These are phyloP conservation scores for Drosophila athabasca DNA, from an alignment of 1,140 invertebrate genomes.

Conservation along the genomic window DNA sequence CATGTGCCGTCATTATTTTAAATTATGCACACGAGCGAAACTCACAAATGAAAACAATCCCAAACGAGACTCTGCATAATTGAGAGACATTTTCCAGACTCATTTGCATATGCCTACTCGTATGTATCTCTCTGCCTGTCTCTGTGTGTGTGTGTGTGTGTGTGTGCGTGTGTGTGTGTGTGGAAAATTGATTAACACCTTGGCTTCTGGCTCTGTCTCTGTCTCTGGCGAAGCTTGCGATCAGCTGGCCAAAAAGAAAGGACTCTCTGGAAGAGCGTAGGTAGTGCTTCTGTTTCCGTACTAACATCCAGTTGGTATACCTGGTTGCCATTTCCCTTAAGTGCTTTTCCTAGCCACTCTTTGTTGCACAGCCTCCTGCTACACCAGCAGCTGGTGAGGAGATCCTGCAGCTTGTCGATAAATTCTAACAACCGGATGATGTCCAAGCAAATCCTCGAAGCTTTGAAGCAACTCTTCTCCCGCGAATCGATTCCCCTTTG, in stretches of 20 bases:
- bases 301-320: no score
- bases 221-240: not conserved
- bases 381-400: slow-evolving; percentile 1
- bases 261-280: no score
- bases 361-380: not conserved
- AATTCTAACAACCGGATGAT: not conserved
- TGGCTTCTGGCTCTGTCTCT: slow-evolving; percentile 38
- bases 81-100: slow-evolving; percentile 65
- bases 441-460: not conserved
- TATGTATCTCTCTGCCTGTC: not conserved
- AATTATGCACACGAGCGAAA: slow-evolving; percentile 78
- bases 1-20: slow-evolving; percentile 79
- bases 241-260: no score
- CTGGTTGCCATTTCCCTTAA: no score
- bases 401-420: not conserved
- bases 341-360: not conserved
- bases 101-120: slow-evolving; percentile 59
- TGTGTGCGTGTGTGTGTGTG: slow-evolving; percentile 32
- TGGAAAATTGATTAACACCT: slow-evolving; percentile 68
- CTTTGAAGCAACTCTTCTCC: no score
- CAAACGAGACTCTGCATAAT: slow-evolving; percentile 55
- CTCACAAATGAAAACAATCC: slow-evolving; percentile 11
- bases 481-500: no score
- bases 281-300: no score
- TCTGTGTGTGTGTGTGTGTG: not conserved